Evolutionary conservation across 2,113 vertebrate genomes (phyloP).

Genomic region (Burhinus oedicnemus): DNA sequence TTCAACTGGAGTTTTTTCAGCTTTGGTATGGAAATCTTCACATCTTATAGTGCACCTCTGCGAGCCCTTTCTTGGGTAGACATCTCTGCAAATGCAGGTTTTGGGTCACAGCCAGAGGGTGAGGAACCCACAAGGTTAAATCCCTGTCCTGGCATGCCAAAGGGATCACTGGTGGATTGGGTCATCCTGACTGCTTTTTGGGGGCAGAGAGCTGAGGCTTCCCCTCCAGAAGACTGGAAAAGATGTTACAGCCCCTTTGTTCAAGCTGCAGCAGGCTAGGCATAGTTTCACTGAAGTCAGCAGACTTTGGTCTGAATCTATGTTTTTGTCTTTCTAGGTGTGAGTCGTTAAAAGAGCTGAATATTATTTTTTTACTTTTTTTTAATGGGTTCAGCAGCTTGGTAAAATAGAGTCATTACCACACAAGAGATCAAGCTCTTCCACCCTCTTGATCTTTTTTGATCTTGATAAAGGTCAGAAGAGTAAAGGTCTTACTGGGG

Average conservation of each 20-base stretch:
- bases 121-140: background rate
- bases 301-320: background rate
- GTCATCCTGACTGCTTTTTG: background rate
- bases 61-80: background rate
- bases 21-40: background rate
- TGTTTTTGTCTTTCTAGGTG: background rate
- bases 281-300: background rate
- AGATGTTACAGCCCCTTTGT: background rate
- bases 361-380: background rate
- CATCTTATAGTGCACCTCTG: accelerated
- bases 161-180: too few species aligned
- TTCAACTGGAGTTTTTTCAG: background rate
- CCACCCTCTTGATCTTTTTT: constrained; percentile 30
- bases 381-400: background rate
- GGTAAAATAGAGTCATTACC: constrained; percentile 16
- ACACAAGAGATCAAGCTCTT: constrained; percentile 22
- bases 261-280: background rate
- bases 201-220: background rate
- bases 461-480: constrained; percentile 39
- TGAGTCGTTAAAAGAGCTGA: background rate
- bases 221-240: background rate
- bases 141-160: background rate
- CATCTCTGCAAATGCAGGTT: background rate
- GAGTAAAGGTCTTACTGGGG: constrained; percentile 38
- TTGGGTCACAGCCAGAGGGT: background rate